Conservation (phyloP, 2,797 vertebrate species). For the Ceryle rudis region DNA sequence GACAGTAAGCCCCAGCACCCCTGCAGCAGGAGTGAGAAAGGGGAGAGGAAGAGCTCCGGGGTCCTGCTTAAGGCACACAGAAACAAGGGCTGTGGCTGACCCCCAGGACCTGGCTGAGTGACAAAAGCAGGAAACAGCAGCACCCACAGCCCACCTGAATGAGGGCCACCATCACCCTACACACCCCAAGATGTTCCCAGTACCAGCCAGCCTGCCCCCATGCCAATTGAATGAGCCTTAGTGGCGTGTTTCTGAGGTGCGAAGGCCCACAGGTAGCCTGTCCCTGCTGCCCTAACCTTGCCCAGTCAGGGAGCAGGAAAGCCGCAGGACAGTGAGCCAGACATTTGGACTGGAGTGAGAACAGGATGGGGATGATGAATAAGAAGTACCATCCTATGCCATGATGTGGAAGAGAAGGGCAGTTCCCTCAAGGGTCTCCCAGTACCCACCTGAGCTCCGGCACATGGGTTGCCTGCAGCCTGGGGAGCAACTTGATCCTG, state of each 20-base stretch:
- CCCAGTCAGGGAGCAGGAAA: background rate
- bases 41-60: background rate
- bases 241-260: background rate
- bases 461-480: background rate
- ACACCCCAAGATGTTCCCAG: background rate
- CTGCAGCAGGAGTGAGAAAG: background rate
- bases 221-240: background rate
- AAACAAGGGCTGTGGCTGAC: background rate
- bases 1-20: background rate
- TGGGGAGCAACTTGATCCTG: background rate
- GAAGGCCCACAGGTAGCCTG: background rate
- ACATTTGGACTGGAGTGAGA: background rate
- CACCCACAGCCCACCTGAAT: accelerated
- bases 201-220: background rate
- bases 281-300: background rate
- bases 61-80: background rate
- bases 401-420: background rate
- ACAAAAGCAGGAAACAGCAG: background rate
- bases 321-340: background rate
- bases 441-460: background rate
- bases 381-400: background rate
- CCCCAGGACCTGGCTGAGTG: background rate
- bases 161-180: background rate
- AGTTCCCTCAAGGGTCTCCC: background rate
- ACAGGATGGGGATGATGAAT: background rate